These are phyloP conservation scores for Patella pellucida DNA, from an alignment of 2,888 invertebrate species.

Conservation along the genomic window DNA sequence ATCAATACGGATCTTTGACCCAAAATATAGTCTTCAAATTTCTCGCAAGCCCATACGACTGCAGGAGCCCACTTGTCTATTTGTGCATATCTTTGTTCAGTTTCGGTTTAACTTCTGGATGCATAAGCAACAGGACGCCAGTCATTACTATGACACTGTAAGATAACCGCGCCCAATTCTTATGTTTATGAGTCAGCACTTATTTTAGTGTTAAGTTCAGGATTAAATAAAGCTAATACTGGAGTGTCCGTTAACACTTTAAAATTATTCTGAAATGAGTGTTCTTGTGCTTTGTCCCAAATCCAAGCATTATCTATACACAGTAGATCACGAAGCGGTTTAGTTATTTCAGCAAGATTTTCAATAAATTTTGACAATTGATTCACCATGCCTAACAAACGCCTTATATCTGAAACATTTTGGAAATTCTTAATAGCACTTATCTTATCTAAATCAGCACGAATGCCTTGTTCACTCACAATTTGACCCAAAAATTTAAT, in stretches of 20 bases:
- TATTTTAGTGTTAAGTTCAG: conserved; percentile 22
- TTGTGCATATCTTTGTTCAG: not conserved
- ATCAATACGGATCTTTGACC: not conserved
- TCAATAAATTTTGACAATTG: conserved; percentile 17
- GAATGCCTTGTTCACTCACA: conserved; percentile 21
- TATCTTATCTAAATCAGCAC: not conserved
- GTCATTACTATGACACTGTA: conserved; percentile 19
- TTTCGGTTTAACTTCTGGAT: not conserved
- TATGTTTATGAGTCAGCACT: conserved; percentile 28
- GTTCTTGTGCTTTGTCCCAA: conserved; percentile 22
- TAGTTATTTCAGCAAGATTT: conserved; percentile 18
- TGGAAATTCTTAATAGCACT: conserved; percentile 5
- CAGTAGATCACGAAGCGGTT: conserved; percentile 27
- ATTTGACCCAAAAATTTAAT: conserved; percentile 14
- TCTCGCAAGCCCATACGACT: not conserved
- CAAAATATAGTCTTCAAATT: conserved; percentile 1
- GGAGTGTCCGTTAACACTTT: conserved; percentile 20
- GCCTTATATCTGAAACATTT: conserved; percentile 2
- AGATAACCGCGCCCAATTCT: conserved; percentile 28
- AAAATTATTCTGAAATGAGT: not conserved
- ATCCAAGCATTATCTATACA: conserved; percentile 27
- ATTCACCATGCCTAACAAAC: conserved; percentile 19
- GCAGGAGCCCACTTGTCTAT: not conserved
- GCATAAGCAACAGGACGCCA: not conserved
- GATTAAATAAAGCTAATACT: conserved; percentile 27